Evolutionary conservation across 2,797 vertebrate genomes (phyloP).

Genomic region (Eleutherodactylus coqui): DNA sequence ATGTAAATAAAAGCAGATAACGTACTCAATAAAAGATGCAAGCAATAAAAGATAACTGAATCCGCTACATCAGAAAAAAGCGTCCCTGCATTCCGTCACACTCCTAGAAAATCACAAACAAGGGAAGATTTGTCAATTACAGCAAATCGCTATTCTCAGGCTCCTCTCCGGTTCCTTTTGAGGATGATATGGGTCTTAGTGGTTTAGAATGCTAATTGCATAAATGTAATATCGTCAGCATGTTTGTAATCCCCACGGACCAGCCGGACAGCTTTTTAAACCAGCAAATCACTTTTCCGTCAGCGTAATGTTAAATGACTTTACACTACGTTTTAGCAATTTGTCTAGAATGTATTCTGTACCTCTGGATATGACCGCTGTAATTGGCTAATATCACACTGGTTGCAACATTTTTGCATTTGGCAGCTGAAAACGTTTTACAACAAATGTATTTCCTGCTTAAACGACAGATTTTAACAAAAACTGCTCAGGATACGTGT

Average conservation of each 20-base stretch:
- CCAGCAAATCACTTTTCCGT: background rate
- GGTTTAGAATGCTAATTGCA: constrained; percentile 65
- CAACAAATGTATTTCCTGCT: background rate
- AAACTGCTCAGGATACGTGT: background rate
- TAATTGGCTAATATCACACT: background rate
- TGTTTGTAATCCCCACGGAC: constrained; percentile 65
- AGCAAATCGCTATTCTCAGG: constrained; percentile 64
- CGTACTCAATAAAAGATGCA: background rate
- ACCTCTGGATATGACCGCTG: background rate
- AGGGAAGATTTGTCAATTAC: constrained; percentile 41
- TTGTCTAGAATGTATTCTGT: background rate
- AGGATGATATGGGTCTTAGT: constrained; percentile 62
- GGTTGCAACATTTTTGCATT: background rate
- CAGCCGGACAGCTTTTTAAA: constrained; percentile 55
- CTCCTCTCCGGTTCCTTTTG: constrained; percentile 69
- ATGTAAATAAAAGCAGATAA: background rate
- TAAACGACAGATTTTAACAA: no score
- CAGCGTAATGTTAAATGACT: constrained; percentile 16
- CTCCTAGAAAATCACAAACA: background rate
- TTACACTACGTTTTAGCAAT: background rate
- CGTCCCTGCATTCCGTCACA: background rate
- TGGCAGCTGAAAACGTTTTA: background rate
- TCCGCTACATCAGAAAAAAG: background rate
- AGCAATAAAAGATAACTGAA: background rate
- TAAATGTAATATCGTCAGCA: constrained; percentile 65